A percentile compares a stretch with the other conserved stretches of the same genome.
phyloP scores from a whole-genome alignment of 2,888 invertebrate genomes.

The Cephalotes varians region DNA sequence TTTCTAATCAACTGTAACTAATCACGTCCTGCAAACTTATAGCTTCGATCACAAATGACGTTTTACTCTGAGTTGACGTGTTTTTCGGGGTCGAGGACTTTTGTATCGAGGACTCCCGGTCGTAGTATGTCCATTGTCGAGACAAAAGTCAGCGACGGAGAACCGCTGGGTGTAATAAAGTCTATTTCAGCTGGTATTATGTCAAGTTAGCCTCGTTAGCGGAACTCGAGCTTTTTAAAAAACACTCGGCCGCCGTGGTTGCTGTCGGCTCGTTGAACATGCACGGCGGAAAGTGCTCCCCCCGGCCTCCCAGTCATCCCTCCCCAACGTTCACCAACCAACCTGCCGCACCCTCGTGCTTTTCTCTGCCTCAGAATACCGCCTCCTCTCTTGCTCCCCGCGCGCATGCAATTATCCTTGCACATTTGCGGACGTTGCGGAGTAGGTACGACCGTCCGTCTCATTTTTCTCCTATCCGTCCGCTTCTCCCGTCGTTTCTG shows the following conservation, averaged over 20 bases:
- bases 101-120: background rate
- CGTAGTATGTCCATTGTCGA: background rate
- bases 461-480: conserved; percentile 47
- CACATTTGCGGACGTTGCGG: conserved; percentile 65
- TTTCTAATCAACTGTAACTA: background rate
- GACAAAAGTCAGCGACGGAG: conserved; percentile 57
- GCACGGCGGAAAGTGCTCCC: conserved; percentile 76
- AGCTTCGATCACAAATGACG: background rate
- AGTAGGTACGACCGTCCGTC: conserved; percentile 63
- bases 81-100: background rate
- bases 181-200: conserved; percentile 85
- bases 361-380: conserved; percentile 58
- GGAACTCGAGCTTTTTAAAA: conserved; percentile 80
- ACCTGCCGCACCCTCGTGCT: conserved; percentile 38
- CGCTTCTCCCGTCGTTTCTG: background rate
- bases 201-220: conserved; percentile 85
- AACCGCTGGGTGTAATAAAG: conserved; percentile 80
- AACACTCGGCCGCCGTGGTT: conserved; percentile 80
- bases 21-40: background rate
- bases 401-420: conserved; percentile 74
- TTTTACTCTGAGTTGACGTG: background rate
- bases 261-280: conserved; percentile 85
- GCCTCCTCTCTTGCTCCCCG: conserved; percentile 33
- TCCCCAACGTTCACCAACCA: conserved; percentile 31
- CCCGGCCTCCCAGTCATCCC: conserved; percentile 58